Evolutionary conservation across 2,113 vertebrate species (phyloP).

Genomic region (Bubalus kerabau): DNA sequence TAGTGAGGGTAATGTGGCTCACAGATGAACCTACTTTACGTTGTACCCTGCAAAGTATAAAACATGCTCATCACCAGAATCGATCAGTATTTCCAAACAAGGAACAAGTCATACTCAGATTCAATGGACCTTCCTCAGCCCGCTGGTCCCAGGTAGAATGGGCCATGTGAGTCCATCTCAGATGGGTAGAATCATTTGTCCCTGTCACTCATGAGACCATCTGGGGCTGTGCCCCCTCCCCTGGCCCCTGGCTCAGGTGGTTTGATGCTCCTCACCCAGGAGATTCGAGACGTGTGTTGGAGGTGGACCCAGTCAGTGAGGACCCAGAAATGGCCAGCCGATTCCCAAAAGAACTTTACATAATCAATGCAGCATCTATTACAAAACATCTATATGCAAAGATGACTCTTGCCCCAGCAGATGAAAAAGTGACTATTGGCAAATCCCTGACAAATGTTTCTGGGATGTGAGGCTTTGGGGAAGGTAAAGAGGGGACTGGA

Average conservation of each 20-base stretch:
- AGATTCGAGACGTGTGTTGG: conserved; percentile 9
- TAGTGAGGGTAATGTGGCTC: neutral
- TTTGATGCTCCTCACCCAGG: neutral
- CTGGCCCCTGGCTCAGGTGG: conserved; percentile 12
- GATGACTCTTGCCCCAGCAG: conserved; percentile 67
- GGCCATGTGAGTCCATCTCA: neutral
- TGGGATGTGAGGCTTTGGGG: conserved; percentile 59
- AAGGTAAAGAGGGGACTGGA: conserved; percentile 38
- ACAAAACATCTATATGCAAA: conserved; percentile 72
- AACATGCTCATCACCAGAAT: neutral
- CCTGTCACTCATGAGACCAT: neutral
- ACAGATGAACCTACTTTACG: neutral
- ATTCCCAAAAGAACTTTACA: conserved; percentile 74
- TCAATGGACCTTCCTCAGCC: neutral
- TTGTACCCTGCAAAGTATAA: neutral
- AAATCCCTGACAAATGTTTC: conserved; percentile 74
- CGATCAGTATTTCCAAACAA: neutral
- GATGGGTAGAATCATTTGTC: neutral
- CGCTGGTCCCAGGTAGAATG: neutral
- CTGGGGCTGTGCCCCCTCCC: neutral
- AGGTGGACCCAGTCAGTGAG: conserved; percentile 48
- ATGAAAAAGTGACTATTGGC: conserved; percentile 73
- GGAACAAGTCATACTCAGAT: neutral
- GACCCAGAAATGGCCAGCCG: conserved; percentile 54
- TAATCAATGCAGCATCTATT: conserved; percentile 73